Evolutionary conservation across 2,113 vertebrate species (phyloP), one percentile per base, ranked within the genome.

Genomic region (Tenrec ecaudatus): DNA sequence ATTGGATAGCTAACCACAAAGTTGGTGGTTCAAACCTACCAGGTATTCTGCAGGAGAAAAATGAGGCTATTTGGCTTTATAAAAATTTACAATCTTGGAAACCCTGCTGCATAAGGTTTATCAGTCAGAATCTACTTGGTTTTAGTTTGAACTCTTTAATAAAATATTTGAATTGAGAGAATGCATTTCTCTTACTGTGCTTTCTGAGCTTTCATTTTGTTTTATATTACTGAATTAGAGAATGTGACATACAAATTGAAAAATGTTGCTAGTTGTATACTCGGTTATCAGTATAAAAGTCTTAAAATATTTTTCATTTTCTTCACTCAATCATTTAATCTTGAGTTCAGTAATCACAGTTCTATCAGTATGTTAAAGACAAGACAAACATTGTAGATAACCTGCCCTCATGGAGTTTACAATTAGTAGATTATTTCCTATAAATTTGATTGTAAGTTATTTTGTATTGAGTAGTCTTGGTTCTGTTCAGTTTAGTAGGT

Each of bases 241-340:
- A 82, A 36, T 82, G 38, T 89, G 15, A 84, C 36, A 36, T n/a
- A 86, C 80, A 69, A 91, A 83, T 66, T 58, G 47, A 58, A 7
- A 82, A 14, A 93, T 71, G 66, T 82, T 91, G 47, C 23, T 94
- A 91, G 75, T 76, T 80, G 23, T 89, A 38, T 95, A 53, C 86
- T 86, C 94, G 75, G 47, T 83, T 33, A 93, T 88, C 7, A 58
- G 1, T 85, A 68, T 60, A 14, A 81, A 69, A 62, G 6, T 66
- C 4, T 77, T 71, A 25, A 82, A 22, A 53, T 47, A 75, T 12
- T 82, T 91, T 3, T 90, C 22, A 47, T 76, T 90, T 90, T 88
- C 8, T 60, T 89, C 15, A 62, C 31, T 58, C 3, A 40, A 1
- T 57, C 20, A 14, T 90, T 94, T 17, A 82, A 2, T 20, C 11